Base-by-base conservation (phyloP, 1,140 invertebrate genomes). In the Hyposmocoma kahamanoa region DNA sequence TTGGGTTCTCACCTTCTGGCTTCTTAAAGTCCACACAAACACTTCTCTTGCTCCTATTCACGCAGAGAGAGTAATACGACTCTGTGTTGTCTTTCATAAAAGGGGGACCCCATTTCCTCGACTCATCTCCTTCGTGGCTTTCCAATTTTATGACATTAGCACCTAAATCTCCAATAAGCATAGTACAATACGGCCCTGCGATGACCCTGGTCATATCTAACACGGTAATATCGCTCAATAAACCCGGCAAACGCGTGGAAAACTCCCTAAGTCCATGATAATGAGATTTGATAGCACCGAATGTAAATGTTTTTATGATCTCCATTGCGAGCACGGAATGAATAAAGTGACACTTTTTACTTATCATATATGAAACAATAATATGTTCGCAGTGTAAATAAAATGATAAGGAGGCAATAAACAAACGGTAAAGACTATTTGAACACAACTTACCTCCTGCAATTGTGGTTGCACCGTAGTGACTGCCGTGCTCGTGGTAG, bases 21-120 rank as follows among this genome's bases (percentile, higher is more conserved):
- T 87, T 85, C 70, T 96, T 96, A 1, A 99, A 79, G 80, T 99
- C 91, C 32, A 99, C 86, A 59, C 94, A 96, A 38, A 98, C 87
- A 76, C 97, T 98, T 76, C 96, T 96, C 81, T 99, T 99, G 77
- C 98, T 99, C 55, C 98, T 91, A 86, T 99, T 99, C 0, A 96
- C 87, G 22, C 92, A 89, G 3, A 95, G 67, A 80, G 97, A 99
- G 71, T 99, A 99, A 47, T 91, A 92, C 18, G 93, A 91, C 64
- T 97, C 92, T 15, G 86, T 76, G 18, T 91, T 92, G 9, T 89
- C 89, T 17, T 88, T 73, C 32, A 96, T 82, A 76, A 96, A 97
- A 0, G 98, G 98, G 3, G 97, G 97, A 0, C 96, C 96, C 96
- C 97, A 99, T 42, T 91, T 91, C 32, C 98, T 87, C 0, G 95